phyloP scores from a whole-genome alignment of 2,113 vertebrate species.

The Chloropsis cyanopogon region DNA sequence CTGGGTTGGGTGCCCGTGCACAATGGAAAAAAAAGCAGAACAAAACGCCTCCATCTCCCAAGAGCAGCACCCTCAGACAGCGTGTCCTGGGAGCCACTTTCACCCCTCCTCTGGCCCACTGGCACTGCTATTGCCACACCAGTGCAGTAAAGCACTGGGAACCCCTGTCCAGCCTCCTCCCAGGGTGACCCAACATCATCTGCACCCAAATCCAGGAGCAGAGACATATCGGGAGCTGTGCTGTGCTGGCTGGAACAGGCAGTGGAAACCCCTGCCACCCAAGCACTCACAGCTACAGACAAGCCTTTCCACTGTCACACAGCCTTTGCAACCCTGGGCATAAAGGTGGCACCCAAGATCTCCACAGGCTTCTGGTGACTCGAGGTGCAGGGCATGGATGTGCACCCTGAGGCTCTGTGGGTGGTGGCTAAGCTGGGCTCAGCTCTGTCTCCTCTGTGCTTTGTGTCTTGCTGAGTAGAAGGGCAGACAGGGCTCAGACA shows the following conservation, averaged over 20 bases:
- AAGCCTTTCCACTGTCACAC: background rate
- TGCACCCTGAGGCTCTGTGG: background rate
- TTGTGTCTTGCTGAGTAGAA: background rate
- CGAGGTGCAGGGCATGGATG: background rate
- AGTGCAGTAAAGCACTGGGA: background rate
- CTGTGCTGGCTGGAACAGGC: background rate
- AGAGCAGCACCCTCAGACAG: background rate
- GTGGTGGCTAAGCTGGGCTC: background rate
- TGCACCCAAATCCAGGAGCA: background rate
- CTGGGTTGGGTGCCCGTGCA: background rate
- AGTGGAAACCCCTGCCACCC: background rate
- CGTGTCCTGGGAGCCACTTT: background rate
- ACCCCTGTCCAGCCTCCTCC: background rate
- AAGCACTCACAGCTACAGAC: background rate
- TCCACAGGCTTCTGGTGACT: background rate
- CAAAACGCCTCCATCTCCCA: background rate
- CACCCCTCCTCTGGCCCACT: background rate
- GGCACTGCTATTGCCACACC: background rate
- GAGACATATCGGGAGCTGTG: background rate
- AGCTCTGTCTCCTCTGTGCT: background rate
- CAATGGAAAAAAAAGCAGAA: constrained; percentile 34
- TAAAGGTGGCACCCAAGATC: background rate
- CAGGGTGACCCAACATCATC: background rate
- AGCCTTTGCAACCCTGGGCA: background rate
- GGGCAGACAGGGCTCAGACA: background rate